phyloP scores from a whole-genome alignment of 2,113 vertebrate genomes.

The Zosterops hypoxanthus region DNA sequence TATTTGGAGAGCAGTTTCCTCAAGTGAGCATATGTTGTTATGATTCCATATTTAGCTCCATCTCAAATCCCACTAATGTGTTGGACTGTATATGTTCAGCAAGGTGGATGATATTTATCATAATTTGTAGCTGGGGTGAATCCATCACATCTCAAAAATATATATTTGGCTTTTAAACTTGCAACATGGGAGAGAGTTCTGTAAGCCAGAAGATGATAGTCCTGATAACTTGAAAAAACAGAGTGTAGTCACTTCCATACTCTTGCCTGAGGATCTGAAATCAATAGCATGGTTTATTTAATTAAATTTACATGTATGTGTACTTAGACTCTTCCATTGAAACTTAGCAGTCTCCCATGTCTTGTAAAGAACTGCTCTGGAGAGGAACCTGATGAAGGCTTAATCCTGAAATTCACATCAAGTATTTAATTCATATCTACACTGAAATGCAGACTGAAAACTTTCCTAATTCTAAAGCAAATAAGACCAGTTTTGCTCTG shows the following conservation, averaged over 20 bases:
- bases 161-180: constrained; percentile 9
- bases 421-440: neutral
- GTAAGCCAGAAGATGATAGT: constrained; percentile 7
- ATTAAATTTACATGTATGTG: constrained; percentile 52
- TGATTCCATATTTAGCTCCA: neutral
- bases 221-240: constrained; percentile 43
- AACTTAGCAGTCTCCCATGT: constrained; percentile 35
- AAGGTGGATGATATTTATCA: neutral
- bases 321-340: constrained; percentile 25
- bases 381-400: neutral
- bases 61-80: neutral
- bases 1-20: neutral
- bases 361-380: constrained; percentile 22
- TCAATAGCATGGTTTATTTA: constrained; percentile 29
- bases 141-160: neutral
- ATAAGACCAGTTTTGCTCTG: neutral
- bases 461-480: neutral
- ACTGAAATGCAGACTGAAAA: neutral
- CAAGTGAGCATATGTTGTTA: neutral
- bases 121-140: constrained; percentile 16
- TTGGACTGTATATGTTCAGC: neutral
- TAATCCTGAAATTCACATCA: neutral
- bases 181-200: neutral
- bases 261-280: constrained; percentile 59
- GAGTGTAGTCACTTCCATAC: constrained; percentile 21